Conservation (phyloP, 2,797 vertebrate genomes). For the Crocodylus rhombifer region DNA sequence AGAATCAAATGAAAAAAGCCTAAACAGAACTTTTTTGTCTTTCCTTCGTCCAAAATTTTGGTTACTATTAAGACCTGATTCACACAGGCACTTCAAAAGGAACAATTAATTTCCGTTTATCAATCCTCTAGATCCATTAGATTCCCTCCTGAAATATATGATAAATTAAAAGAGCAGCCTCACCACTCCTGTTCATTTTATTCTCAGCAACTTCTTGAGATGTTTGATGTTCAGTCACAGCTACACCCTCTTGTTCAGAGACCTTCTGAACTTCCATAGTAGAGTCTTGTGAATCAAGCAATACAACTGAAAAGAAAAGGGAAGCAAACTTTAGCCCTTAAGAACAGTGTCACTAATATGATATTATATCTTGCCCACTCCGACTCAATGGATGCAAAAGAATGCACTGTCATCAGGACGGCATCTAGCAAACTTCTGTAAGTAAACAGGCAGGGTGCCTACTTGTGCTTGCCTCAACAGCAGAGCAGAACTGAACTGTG, state of each 20-base stretch:
- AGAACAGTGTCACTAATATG: neutral
- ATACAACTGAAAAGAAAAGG: constrained; percentile 80
- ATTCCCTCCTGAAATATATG: neutral
- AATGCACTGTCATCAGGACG: neutral
- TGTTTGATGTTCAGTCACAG: constrained; percentile 25
- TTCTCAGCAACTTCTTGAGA: constrained; percentile 52
- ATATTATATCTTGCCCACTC: neutral
- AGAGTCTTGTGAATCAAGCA: constrained; percentile 91
- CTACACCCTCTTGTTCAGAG: constrained; percentile 20
- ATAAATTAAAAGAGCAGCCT: neutral
- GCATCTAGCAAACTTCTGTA: neutral
- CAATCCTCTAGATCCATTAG: neutral
- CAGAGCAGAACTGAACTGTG: neutral
- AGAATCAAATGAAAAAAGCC: neutral
- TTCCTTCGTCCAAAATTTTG: neutral
- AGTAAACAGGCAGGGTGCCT: too few relatives aligned
- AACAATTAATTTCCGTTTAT: neutral
- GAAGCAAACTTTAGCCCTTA: neutral
- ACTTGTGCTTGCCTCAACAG: neutral
- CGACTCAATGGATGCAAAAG: neutral
- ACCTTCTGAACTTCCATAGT: constrained; percentile 67
- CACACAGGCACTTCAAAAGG: neutral
- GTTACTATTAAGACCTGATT: neutral
- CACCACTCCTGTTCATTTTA: constrained; percentile 77
- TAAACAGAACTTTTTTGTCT: neutral